Base-by-base conservation (phyloP, 1,140 invertebrate species). In the Drosophila pectinifera region DNA sequence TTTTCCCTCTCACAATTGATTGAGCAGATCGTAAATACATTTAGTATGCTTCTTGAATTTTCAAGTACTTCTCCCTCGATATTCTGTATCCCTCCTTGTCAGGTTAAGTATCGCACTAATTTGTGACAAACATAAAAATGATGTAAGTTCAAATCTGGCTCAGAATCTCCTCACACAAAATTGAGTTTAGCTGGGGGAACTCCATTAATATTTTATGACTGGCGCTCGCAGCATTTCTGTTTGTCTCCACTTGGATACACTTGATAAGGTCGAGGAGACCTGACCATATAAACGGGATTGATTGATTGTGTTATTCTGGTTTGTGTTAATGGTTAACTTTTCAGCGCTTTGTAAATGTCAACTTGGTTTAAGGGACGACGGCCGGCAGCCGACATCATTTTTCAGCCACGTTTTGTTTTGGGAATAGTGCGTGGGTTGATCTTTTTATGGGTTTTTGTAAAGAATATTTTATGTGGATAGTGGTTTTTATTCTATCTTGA, bases 341-440 rank as follows among this genome's bases (percentile, higher is more conserved):
- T 61, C n/a, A 63, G 45, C 63, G 54, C 68, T 83, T 83, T 79
- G 73, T 82, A 56, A 68, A 45, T 82, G 80, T 79, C 74, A 83
- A 74, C 49, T 62, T 69, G 64, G 54, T 53, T 69, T 26, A 73
- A 78, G 49, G 39, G 45, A 26, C n/a, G 20, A 16, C 26, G 24
- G 16, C 11, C 1, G 39, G n/a, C 16, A 46, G 18, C 36, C 14
- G 13, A 43, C 42, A 69, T 46, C 41, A 56, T 69, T 70, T 46
- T 39, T 70, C 45, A 69, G 48, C 24, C 48, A 57, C 65, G 57
- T 42, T 63, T 49, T 16, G 5, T 26, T 38, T 18, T 0, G 22
- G 5, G 0, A n/a, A 38, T 13, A 38, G 8, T 16, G 26, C 8
- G 64, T 41, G 48, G 51, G 59, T 58, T 18, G 28, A 20, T 63